phyloP scores from a whole-genome alignment of 2,113 vertebrate genomes.

The Hystrix cristata region DNA sequence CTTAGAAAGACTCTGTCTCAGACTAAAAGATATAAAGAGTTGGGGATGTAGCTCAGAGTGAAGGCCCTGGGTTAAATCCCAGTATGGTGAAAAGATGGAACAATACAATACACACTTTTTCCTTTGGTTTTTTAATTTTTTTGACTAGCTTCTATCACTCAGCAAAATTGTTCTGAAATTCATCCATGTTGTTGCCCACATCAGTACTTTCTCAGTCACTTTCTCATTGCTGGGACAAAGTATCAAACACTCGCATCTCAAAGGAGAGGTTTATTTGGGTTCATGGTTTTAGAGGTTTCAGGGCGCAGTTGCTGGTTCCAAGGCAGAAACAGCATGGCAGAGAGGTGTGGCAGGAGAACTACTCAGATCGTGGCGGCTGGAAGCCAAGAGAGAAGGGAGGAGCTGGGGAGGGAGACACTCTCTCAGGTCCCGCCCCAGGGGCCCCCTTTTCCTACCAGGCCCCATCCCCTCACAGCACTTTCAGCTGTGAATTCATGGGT shows the following conservation, averaged over 20 bases:
- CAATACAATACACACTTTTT: neutral
- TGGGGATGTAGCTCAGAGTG: neutral
- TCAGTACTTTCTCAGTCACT: neutral
- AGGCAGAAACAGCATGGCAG: neutral
- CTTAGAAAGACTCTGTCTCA: neutral
- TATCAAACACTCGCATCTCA: neutral
- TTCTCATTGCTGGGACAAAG: neutral
- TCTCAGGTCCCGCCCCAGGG: neutral
- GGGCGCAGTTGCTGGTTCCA: neutral
- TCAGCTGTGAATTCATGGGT: neutral
- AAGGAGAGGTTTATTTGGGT: neutral
- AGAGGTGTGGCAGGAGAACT: neutral
- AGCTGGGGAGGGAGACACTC: neutral
- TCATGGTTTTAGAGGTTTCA: neutral
- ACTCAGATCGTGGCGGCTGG: neutral
- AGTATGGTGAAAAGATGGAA: neutral
- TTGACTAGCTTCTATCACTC: neutral
- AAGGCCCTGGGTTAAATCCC: neutral
- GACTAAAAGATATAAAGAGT: neutral
- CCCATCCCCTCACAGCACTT: neutral
- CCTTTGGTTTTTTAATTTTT: neutral
- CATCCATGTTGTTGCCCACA: neutral
- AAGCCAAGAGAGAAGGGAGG: neutral
- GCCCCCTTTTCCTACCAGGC: neutral
- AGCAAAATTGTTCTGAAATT: neutral